Evolutionary conservation across 1,140 invertebrate genomes (phyloP).

Genomic region (Coelopa frigida): DNA sequence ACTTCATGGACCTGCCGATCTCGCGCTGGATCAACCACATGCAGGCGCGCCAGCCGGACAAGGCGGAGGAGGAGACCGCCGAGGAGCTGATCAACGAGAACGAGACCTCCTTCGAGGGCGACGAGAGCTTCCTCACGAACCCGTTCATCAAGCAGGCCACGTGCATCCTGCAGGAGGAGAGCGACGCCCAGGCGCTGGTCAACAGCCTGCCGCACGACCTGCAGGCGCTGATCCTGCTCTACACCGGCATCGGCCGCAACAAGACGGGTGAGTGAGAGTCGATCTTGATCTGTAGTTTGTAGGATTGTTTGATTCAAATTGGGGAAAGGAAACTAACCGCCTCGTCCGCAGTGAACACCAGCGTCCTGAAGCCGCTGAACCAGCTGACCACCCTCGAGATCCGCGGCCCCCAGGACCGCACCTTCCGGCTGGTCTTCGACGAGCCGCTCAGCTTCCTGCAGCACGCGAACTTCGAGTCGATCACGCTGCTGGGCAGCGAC

Average conservation of each 20-base stretch:
- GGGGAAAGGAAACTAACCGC: no score
- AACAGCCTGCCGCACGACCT: conserved; percentile 48
- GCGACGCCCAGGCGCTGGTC: conserved; percentile 45
- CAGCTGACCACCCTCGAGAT: conserved; percentile 54
- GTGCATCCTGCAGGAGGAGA: conserved; percentile 50
- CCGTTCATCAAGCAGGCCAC: conserved; percentile 50
- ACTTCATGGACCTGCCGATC: conserved; percentile 47
- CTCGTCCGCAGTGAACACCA: conserved; percentile 44
- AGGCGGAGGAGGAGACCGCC: conserved; percentile 18
- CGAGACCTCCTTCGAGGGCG: conserved; percentile 20
- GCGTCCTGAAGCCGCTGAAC: conserved; percentile 48
- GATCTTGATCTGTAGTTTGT: no score
- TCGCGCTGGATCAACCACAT: conserved; percentile 45
- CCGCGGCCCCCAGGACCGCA: conserved; percentile 46
- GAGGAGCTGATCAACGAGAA: conserved; percentile 26
- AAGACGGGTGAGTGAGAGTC: conserved; percentile 24
- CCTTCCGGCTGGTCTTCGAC: conserved; percentile 43
- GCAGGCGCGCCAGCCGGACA: conserved; percentile 17
- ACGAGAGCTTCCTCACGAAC: conserved; percentile 32
- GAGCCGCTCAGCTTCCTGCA: conserved; percentile 40
- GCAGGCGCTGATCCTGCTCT: conserved; percentile 49
- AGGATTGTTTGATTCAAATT: neutral
- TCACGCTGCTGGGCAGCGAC: conserved; percentile 30
- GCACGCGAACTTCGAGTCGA: conserved; percentile 47
- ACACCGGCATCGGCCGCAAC: conserved; percentile 45